Evolutionary conservation across 2,113 vertebrate species (phyloP), one percentile per base, ranked within the genome.

Genomic region (Tonatia bakeri): DNA sequence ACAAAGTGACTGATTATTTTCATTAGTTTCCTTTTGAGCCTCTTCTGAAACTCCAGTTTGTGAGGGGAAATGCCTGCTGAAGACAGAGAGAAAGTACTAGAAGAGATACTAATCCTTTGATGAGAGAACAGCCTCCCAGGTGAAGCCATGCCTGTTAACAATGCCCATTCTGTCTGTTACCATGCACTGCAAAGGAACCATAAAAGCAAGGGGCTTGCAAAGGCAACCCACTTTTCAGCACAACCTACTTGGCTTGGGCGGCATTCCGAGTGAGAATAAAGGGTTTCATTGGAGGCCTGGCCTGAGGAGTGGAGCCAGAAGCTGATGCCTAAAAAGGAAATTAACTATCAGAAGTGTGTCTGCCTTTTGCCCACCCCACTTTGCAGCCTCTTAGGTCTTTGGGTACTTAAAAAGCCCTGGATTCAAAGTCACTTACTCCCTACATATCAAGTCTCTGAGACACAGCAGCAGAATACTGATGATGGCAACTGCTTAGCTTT

Each of bases 251-350:
- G 73, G 99, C 99, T 98, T 99, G 99, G 43, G 98, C 94, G 50
- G 98, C 98, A 26, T 99, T 98, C 97, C 99, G 99, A 92, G 99
- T 99, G 16, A 99, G 99, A 95, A 99, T 98, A 97, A 99, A 99
- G 15, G 99, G 99, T 83, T 99, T 99, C 98, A 99, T 33, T 0
- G 99, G 98, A 28, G 98, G 84, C 87, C 98, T 98, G 73, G 28
- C 79, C 61, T 87, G 97, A 89, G 56, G 98, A 92, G 97, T 20
- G 5, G 98, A 90, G 0, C 82, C 98, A 26, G 97, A 72, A 20
- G 98, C 97, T 90, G 97, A 33, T 88, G 97, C 65, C 98, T 99
- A 52, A 90, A 79, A 82, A 72, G 69, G 96, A 98, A 97, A 98
- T 86, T 87, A 77, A 4, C 95, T 72, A 89, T 97, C 52, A 97